Conservation (phyloP, 1,140 invertebrate species). For the Rhagoletis pomonella region DNA sequence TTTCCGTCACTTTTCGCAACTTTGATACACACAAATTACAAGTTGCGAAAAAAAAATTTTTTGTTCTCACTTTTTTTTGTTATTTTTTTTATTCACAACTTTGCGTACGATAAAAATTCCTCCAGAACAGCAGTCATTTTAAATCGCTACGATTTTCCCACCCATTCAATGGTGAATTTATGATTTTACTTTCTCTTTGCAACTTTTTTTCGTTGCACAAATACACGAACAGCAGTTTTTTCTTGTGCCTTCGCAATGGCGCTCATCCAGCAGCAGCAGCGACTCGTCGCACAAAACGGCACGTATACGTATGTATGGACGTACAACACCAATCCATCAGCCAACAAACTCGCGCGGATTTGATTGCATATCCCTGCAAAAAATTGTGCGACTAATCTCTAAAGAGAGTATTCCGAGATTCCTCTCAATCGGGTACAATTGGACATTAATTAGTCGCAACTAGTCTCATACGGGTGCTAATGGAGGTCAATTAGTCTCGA, state of each 20-base stretch:
- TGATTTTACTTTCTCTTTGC: neutral
- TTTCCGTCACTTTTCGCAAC: neutral
- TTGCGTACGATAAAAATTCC: neutral
- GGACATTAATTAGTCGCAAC: no score
- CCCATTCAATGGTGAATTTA: neutral
- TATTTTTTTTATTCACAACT: no score
- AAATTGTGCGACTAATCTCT: no score
- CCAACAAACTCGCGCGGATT: constrained; percentile 29
- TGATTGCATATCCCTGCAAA: no score
- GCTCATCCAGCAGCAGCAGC: neutral
- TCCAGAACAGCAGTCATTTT: neutral
- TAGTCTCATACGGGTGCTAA: no score
- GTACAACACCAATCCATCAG: neutral
- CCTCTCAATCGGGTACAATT: no score
- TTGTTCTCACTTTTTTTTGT: neutral
- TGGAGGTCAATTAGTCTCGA: no score
- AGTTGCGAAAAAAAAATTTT: neutral
- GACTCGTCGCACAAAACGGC: neutral
- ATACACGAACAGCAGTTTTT: neutral
- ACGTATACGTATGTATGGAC: neutral
- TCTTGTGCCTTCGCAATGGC: neutral
- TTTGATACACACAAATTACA: neutral
- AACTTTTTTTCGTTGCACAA: neutral
- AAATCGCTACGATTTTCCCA: constrained; percentile 3
- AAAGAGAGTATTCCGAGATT: no score